Evolutionary conservation across 2,888 invertebrate species (phyloP).

Genomic region (Hermodice carunculata): DNA sequence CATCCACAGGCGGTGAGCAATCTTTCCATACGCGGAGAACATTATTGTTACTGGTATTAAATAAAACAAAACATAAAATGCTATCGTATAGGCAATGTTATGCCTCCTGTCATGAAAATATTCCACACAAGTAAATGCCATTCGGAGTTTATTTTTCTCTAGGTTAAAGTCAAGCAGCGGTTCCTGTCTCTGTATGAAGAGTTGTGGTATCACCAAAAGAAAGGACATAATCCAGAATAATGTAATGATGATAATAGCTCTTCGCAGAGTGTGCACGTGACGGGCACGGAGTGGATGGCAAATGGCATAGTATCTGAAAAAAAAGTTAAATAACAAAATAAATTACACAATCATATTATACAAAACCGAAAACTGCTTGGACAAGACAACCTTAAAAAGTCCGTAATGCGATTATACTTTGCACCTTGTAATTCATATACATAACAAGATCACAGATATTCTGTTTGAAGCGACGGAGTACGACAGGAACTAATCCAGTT

Average conservation of each 20-base stretch:
- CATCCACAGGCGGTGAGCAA: slow-evolving; percentile 52
- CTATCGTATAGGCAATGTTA: slow-evolving; percentile 42
- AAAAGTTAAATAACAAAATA: no score
- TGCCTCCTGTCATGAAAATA: slow-evolving; percentile 41
- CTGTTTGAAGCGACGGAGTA: no score
- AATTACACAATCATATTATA: no score
- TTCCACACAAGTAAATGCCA: slow-evolving; percentile 47
- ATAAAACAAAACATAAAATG: slow-evolving; percentile 50
- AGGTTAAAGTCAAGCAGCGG: slow-evolving; percentile 41
- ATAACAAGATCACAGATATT: no score
- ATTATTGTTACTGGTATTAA: slow-evolving; percentile 51
- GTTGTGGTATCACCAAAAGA: slow-evolving; percentile 46
- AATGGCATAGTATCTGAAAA: slow-evolving; percentile 53
- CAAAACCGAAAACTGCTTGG: no score
- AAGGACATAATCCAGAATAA: slow-evolving; percentile 49
- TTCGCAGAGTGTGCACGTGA: slow-evolving; percentile 44
- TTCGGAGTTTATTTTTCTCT: background rate
- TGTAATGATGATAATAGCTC: slow-evolving; percentile 45
- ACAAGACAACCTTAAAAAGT: no score
- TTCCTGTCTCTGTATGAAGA: slow-evolving; percentile 49
- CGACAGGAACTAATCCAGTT: no score
- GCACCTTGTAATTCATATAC: no score
- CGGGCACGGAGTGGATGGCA: slow-evolving; percentile 49
- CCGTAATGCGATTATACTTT: no score
- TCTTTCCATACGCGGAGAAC: slow-evolving; percentile 51